Evolutionary conservation across 2,113 vertebrate species (phyloP).

Genomic region (Grallaria varia): DNA sequence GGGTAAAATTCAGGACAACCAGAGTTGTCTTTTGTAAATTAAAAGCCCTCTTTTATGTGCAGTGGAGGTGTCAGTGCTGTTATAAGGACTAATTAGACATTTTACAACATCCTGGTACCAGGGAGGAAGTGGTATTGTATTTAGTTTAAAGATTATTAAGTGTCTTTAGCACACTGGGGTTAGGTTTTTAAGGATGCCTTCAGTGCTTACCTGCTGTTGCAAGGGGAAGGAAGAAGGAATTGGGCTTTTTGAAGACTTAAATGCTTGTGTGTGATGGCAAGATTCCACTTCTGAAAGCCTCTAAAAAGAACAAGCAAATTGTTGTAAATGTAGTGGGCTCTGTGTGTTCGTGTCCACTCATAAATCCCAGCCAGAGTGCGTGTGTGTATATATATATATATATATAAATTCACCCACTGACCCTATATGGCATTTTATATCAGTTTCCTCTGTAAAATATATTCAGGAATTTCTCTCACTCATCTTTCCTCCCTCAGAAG

Average conservation of each 20-base stretch:
- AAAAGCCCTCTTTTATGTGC: conserved; percentile 76
- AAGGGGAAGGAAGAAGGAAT: conserved; percentile 68
- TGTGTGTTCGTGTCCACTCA: not conserved
- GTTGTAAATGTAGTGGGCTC: not conserved
- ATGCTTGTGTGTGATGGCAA: conserved; percentile 35
- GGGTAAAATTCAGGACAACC: conserved; percentile 76
- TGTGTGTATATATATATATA: not conserved
- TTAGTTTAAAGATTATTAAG: conserved; percentile 75
- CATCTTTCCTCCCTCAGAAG: accelerated
- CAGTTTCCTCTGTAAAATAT: not conserved
- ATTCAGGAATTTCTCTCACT: not conserved
- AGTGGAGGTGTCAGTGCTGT: conserved; percentile 71
- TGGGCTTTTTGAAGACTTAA: conserved; percentile 64
- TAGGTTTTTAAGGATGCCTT: conserved; percentile 73
- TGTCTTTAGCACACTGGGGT: conserved; percentile 67
- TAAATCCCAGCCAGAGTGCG: not conserved
- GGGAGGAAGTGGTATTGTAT: conserved; percentile 63
- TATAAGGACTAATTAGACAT: conserved; percentile 77
- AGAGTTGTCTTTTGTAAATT: conserved; percentile 75
- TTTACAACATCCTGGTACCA: conserved; percentile 75
- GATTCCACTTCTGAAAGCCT: conserved; percentile 17
- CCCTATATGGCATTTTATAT: not conserved
- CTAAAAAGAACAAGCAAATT: not conserved
- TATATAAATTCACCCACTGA: not conserved
- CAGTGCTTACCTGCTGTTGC: conserved; percentile 71